A percentile compares a stretch with the other conserved stretches of the same genome.
Evolutionary conservation across 2,888 invertebrate species (phyloP).

Genomic region (Cistogaster globosa): DNA sequence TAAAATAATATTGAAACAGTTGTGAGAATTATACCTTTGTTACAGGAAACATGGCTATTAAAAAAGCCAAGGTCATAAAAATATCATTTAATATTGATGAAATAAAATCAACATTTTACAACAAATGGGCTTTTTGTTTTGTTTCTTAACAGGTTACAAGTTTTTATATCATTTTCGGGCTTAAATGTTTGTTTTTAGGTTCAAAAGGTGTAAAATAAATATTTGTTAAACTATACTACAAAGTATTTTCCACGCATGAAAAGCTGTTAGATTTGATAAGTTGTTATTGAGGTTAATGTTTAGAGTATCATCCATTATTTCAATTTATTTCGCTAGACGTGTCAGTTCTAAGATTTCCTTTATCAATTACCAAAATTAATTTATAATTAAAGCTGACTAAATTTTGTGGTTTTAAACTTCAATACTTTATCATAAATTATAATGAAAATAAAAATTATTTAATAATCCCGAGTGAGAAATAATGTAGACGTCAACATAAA

Average conservation of each 20-base stretch:
- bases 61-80: conserved; percentile 51
- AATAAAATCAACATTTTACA: conserved; percentile 51
- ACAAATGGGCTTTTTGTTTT: conserved; percentile 39
- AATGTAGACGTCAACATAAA: too few species aligned
- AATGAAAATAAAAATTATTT: too few species aligned
- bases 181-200: background rate
- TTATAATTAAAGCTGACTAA: too few species aligned
- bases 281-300: background rate
- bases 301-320: too few species aligned
- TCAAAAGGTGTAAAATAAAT: background rate
- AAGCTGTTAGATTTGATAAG: conserved; percentile 18
- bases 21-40: too few species aligned
- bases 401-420: too few species aligned
- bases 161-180: background rate
- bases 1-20: too few species aligned
- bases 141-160: background rate
- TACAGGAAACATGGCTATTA: background rate
- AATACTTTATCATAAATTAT: too few species aligned
- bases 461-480: too few species aligned
- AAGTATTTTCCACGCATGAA: background rate
- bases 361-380: too few species aligned
- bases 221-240: conserved; percentile 11
- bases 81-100: conserved; percentile 72
- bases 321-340: too few species aligned
- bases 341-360: too few species aligned